Percentiles rank a stretch among this genome's conserved stretches.
Evolutionary conservation across 2,888 invertebrate genomes (phyloP).

Genomic region (Hyposoter didymator): DNA sequence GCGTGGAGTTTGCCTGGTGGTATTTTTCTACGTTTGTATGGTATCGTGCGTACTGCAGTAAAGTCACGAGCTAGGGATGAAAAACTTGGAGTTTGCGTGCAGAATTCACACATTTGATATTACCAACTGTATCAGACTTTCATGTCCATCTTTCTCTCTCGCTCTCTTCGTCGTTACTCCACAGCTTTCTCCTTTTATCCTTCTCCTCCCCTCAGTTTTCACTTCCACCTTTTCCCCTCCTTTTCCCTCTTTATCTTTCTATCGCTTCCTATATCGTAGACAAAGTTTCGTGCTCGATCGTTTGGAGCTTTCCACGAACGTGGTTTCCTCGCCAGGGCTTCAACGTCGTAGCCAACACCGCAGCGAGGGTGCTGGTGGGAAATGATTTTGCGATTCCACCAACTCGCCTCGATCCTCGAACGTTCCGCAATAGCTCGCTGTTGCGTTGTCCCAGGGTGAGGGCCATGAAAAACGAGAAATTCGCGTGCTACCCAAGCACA

Average conservation of each 20-base stretch:
- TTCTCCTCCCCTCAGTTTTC: not conserved
- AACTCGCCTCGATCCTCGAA: constrained; percentile 53
- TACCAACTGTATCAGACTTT: constrained; percentile 41
- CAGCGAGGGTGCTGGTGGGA: constrained; percentile 38
- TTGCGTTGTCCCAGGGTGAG: not conserved
- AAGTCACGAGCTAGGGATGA: constrained; percentile 9
- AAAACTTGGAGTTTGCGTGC: constrained; percentile 45
- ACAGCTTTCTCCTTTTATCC: not conserved
- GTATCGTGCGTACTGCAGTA: not conserved
- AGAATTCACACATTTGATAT: constrained; percentile 47
- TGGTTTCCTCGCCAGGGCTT: constrained; percentile 4
- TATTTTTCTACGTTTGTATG: not conserved
- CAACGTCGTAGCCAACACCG: constrained; percentile 6
- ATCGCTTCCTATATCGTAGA: constrained; percentile 16
- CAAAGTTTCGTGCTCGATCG: constrained; percentile 55
- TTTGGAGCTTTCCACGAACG: constrained; percentile 28
- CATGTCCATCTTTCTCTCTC: constrained; percentile 53
- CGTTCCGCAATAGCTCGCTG: constrained; percentile 59
- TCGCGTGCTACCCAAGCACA: constrained; percentile 53
- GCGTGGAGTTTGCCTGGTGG: not conserved
- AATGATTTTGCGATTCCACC: constrained; percentile 62
- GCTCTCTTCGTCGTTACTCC: not conserved
- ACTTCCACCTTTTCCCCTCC: not conserved
- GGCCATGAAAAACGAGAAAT: constrained; percentile 59
- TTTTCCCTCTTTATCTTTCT: not conserved